A percentile compares a stretch with the other conserved stretches of the same genome.
These are phyloP conservation scores for Stenotaenia linearis DNA, from an alignment of 2,888 invertebrate species.

Conservation along the genomic window DNA sequence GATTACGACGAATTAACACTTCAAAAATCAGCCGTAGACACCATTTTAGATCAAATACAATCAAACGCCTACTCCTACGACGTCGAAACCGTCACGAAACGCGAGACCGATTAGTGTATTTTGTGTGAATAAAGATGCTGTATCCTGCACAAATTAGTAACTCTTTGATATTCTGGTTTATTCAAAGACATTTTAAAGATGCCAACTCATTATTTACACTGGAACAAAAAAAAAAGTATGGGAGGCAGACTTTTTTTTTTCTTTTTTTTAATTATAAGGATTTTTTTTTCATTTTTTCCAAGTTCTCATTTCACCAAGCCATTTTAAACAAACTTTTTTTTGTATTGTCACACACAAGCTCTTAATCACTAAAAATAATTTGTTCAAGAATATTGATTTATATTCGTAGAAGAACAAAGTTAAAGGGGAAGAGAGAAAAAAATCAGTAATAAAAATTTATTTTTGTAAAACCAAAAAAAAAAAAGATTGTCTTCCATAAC, in stretches of 20 bases:
- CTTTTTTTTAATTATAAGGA: background rate
- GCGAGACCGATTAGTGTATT: background rate
- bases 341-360: background rate
- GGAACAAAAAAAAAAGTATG: background rate
- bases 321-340: background rate
- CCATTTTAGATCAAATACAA: background rate
- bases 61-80: background rate
- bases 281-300: background rate
- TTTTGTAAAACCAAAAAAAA: background rate
- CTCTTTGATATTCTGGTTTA: constrained; percentile 19
- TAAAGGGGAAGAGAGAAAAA: background rate
- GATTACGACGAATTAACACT: constrained; percentile 63
- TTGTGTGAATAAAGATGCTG: background rate
- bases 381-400: background rate
- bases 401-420: background rate
- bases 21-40: background rate
- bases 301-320: background rate
- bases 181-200: constrained; percentile 12
- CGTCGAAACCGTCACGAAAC: background rate
- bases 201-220: constrained; percentile 19
- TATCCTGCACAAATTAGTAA: background rate
- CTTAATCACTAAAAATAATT: background rate
- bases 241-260: background rate
- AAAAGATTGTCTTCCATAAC: background rate
- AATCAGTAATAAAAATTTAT: background rate